Conservation (phyloP, 30 jellyfish, hydroid and myxozoan genomes). For the Cassiopea xamachana region DNA sequence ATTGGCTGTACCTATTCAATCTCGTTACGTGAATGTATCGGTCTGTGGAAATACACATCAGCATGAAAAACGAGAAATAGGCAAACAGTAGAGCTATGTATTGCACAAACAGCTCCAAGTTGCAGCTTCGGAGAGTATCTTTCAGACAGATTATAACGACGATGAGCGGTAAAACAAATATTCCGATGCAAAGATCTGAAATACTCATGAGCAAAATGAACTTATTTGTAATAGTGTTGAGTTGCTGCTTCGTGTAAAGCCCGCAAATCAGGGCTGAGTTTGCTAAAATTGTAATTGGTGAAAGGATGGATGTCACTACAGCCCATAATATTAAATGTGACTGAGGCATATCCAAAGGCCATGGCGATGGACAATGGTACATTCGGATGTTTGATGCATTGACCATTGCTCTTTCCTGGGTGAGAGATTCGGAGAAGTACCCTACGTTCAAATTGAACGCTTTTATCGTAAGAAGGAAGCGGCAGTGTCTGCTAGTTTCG, state of each 20-base stretch:
- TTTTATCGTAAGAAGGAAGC: too few species aligned
- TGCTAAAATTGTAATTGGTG: constrained; percentile 10
- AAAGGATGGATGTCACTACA: neutral
- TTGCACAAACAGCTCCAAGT: constrained; percentile 24
- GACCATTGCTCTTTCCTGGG: neutral
- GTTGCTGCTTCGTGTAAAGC: constrained; percentile 31
- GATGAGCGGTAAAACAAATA: constrained; percentile 22
- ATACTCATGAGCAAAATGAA: constrained; percentile 42
- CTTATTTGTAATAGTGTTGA: constrained; percentile 16
- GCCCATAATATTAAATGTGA: constrained; percentile 11
- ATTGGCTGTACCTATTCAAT: constrained; percentile 16
- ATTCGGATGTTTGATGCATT: neutral
- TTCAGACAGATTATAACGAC: neutral
- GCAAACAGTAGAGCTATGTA: constrained; percentile 25
- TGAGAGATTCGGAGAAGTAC: too few species aligned
- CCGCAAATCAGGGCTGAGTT: constrained; percentile 40
- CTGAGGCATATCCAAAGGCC: constrained; percentile 55
- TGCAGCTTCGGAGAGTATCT: constrained; percentile 47
- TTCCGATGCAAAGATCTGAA: constrained; percentile 42
- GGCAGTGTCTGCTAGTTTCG: too few species aligned
- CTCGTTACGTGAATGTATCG: constrained; percentile 60
- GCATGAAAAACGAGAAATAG: constrained; percentile 59
- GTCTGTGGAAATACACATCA: constrained; percentile 36
- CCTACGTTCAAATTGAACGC: too few species aligned
- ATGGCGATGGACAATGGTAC: constrained; percentile 14